Base-by-base conservation (phyloP, 2,888 invertebrate species). In the Tuberolachnus salignus region DNA sequence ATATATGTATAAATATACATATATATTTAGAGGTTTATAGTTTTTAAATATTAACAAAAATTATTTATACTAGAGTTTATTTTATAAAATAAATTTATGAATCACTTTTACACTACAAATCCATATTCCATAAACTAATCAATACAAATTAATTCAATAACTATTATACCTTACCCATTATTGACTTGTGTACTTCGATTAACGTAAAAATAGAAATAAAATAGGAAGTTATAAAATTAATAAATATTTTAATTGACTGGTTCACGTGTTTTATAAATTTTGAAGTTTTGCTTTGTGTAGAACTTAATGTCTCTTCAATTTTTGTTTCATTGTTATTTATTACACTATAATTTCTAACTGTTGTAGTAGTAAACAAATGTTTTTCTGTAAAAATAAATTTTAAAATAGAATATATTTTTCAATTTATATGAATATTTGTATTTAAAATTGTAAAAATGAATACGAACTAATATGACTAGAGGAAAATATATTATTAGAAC, bases 381-480 rank as follows among this genome's bases (percentile, higher is more conserved):
- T 10, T 78, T 78, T 42, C 78, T 78, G 57, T 59, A 51, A 66
- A 66, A 67, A 26, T 64, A 49, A 49, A 19, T 75, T 46, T 44
- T 1, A 13, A 57, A 59, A 16, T 75, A 49, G 16, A 59, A 59
- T 13, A 46, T 19, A 57, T 26, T 59, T 8, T 46, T 49, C 23
- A 11, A 63, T 2, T 19, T 16, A 66, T 10, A 2, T 59, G 10
- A 26, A 13, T 26, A 23, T 59, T 8, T 19, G 9, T 42, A 3
- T 59, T 34, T 72, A 23, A n/a, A 11, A 23, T 1, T 44, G 10
- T 16, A 59, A 49, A 44, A 59, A n/a, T 42, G 4, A 46, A 57
- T 66, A 75, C 57, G 0, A 14, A 78, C 78, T 78, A 59, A 78
- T 78, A 34, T 78, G 69, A 78, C 78, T 78, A 78, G 78, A 78